Evolutionary conservation across 2,888 invertebrate genomes (phyloP), one percentile per base, ranked within the genome.

Genomic region (Peribatodes rhomboidaria): DNA sequence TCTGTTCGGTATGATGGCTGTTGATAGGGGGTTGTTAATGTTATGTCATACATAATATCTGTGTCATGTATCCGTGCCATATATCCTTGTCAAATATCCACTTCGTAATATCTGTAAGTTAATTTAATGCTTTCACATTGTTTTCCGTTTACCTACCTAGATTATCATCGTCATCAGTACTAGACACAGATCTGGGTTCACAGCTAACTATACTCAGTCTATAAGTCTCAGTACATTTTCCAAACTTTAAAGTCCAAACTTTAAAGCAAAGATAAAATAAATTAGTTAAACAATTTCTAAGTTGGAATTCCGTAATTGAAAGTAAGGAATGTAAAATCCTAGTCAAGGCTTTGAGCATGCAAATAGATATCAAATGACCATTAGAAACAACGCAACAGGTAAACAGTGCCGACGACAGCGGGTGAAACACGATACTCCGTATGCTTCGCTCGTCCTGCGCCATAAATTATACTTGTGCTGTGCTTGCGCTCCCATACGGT

Each of bases 381-480:
- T 59, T 75, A 69, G 73, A 71, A 76, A 77, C 80, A 65, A 78
- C 70, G 68, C 68, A 77, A 76, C 78, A 77, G 76, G 78, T 79
- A 81, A 75, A 79, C 75, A 77, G 75, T 59, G 68, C 73, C 77
- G 82, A 81, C 73, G 80, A 82, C 82, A 78, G 76, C 76, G 71
- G 70, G 69, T 73, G 76, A 78, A 83, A 83, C 80, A 81, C 69
- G 74, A 79, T 78, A 76, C 77, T 81, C 81, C 77, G 76, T 77
- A 77, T 79, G 75, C 80, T 82, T 82, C 78, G 52, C 44, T 60
- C 13, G 52, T 56, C 46, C 60, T 57, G 16, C n/a, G 9, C 75
- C 73, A 87, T 87, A 87, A 87, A 87, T 88, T 85, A 84, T 81
- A 65, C 61, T 68, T 68, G 73, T 79, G 78, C 63, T 55, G 22